Conservation (phyloP, 2,113 vertebrate species). For the Macrotus californicus region DNA sequence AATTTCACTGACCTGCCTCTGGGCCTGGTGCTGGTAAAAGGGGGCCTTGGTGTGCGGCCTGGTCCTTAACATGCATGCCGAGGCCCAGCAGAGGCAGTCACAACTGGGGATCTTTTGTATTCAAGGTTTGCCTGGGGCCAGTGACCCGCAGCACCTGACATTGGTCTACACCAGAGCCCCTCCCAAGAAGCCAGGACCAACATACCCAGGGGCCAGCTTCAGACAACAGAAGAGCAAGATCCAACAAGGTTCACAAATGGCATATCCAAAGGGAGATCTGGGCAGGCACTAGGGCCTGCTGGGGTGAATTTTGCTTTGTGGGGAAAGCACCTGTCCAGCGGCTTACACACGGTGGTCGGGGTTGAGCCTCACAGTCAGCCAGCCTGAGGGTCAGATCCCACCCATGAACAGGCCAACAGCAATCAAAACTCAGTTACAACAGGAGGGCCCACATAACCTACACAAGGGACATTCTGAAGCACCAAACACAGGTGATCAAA, state of each 20-base stretch:
- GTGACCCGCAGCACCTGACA: not conserved
- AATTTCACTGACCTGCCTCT: not conserved
- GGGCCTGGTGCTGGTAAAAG: not conserved
- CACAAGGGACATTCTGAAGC: no score
- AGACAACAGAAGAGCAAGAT: not conserved
- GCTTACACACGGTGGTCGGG: not conserved
- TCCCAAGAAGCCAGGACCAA: not conserved
- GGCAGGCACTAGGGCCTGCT: not conserved
- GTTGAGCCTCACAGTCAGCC: not conserved
- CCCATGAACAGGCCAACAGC: not conserved
- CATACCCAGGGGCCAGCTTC: not conserved
- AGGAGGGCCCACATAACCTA: not conserved
- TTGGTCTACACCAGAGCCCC: not conserved
- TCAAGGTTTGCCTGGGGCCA: not conserved
- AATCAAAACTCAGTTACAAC: not conserved
- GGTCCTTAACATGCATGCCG: not conserved
- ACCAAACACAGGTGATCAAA: no score
- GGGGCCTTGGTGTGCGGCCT: not conserved
- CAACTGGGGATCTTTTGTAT: not conserved
- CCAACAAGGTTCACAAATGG: not conserved
- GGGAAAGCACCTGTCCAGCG: not conserved
- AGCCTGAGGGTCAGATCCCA: not conserved
- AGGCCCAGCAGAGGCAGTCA: not conserved
- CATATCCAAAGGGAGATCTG: not conserved
- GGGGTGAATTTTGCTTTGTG: not conserved